These are phyloP conservation scores for Lutraria rhynchaena DNA, from an alignment of 1,140 invertebrate genomes.

Conservation along the genomic window DNA sequence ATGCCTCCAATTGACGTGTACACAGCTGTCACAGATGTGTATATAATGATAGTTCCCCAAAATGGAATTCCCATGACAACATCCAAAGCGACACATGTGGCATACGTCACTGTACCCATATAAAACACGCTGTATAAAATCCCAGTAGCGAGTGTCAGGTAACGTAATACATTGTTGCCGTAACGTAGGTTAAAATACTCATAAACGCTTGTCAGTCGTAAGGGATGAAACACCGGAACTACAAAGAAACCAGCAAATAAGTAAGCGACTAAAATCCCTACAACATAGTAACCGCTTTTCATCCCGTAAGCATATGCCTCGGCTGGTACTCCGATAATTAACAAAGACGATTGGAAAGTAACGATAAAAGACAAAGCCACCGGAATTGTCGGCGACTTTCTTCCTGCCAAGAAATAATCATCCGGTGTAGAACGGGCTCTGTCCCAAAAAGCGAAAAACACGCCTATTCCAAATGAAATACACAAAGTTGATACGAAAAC, in stretches of 20 bases:
- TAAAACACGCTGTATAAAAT: constrained; percentile 15
- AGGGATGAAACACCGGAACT: constrained; percentile 93
- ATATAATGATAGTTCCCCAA: constrained; percentile 27
- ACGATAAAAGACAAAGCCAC: constrained; percentile 74
- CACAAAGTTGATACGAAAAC: not conserved
- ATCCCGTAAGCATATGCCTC: constrained; percentile 73
- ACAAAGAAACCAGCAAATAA: constrained; percentile 89
- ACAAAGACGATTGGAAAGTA: constrained; percentile 96
- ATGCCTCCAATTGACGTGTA: constrained; percentile 39
- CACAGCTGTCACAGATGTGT: constrained; percentile 9
- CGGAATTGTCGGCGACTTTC: constrained; percentile 75
- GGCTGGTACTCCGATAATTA: constrained; percentile 87
- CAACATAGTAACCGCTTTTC: constrained; percentile 54
- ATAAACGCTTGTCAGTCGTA: constrained; percentile 93
- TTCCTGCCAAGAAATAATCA: constrained; percentile 29
- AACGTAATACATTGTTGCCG: constrained; percentile 19
- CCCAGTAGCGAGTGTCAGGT: not conserved
- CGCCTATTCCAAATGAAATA: constrained; percentile 9
- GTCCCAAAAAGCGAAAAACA: constrained; percentile 26
- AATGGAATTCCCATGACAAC: constrained; percentile 46
- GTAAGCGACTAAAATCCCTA: constrained; percentile 87
- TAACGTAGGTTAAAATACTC: constrained; percentile 81
- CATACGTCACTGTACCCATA: constrained; percentile 18
- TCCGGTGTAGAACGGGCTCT: not conserved
- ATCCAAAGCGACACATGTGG: constrained; percentile 18